Evolutionary conservation across 1,140 invertebrate genomes (phyloP), one percentile per base, ranked within the genome.

Genomic region (Scylla paramamosain): DNA sequence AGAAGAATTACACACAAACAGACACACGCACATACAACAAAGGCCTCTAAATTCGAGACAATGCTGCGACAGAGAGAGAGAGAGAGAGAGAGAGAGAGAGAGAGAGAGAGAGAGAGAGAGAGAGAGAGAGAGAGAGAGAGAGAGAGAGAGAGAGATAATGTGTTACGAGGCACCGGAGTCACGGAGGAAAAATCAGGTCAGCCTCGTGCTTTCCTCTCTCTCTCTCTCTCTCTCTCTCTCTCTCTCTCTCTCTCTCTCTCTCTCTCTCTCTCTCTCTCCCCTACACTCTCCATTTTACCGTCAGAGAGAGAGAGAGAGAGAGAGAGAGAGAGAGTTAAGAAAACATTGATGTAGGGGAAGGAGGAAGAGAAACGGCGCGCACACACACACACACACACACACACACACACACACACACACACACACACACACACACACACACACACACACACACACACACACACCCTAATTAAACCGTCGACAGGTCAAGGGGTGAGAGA

Each of bases 141-240:
- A 39, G 39, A 39, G 39, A 39, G 39, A 39, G 39, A 39, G 39
- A 39, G 39, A 39, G 39, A 39, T 39, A 39, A 39, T 82, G 16
- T 82, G 16, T 28, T 28, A 20, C 77, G 77, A 82, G 77, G 77
- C 77, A 82, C 28, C 28, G 77, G 16, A 25, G 77, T 20, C 20
- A 82, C 28, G 77, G 16, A 82, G 28, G 77, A 20, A 82, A 82
- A 28, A 82, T 25, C 16, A 82, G 16, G 28, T 82, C 77, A 20
- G 20, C 28, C 20, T 20, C 77, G 39, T 39, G 39, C 77, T 28
- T 28, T 28, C 28, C 77, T 82, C 77, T 82, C 77, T 82, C 77
- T 82, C 77, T 82, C 77, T 82, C 77, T 82, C 77, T 82, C 77
- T 82, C 77, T 82, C 77, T 82, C 77, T 82, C 77, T 82, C 77